A percentile compares a stretch with the other conserved stretches of the same genome.
phyloP scores from a whole-genome alignment of 2,797 vertebrate genomes.

The Sarcoramphus papa region DNA sequence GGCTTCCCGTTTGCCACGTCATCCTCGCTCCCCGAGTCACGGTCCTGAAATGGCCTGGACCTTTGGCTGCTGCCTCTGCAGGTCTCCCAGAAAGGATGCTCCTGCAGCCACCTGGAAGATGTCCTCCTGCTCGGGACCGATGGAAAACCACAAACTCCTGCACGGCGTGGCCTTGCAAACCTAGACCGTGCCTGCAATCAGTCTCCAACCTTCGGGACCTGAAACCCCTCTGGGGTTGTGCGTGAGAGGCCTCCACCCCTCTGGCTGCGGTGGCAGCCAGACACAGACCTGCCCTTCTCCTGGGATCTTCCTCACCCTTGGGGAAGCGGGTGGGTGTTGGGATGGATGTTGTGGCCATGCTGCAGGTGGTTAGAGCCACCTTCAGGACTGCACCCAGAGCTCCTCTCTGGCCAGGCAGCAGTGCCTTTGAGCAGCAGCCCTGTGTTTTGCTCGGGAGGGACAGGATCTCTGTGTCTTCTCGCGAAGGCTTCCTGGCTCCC shows the following conservation, averaged over 20 bases:
- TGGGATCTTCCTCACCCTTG: not conserved
- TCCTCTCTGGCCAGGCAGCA: not conserved
- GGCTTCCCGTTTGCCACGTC: not conserved
- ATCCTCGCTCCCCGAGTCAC: not conserved
- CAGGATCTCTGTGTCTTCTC: not conserved
- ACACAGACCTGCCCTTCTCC: not conserved
- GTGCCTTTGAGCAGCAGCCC: not conserved
- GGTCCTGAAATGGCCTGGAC: not conserved
- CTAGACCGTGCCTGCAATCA: not conserved
- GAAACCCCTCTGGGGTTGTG: not conserved
- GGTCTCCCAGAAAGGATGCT: not conserved
- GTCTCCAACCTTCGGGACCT: not conserved
- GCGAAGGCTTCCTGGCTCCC: rapidly evolving
- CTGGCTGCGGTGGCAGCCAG: not conserved
- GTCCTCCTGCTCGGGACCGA: not conserved
- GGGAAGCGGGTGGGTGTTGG: not conserved
- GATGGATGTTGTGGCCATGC: not conserved
- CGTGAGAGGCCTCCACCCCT: not conserved
- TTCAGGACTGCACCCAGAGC: not conserved
- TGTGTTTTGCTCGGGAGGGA: not conserved
- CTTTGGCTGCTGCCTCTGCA: not conserved
- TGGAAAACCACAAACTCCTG: not conserved
- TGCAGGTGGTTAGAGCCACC: not conserved
- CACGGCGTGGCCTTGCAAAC: not conserved
- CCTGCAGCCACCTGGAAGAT: not conserved